Evolutionary conservation across 2,888 invertebrate genomes (phyloP).

Genomic region (Malacosoma neustria): DNA sequence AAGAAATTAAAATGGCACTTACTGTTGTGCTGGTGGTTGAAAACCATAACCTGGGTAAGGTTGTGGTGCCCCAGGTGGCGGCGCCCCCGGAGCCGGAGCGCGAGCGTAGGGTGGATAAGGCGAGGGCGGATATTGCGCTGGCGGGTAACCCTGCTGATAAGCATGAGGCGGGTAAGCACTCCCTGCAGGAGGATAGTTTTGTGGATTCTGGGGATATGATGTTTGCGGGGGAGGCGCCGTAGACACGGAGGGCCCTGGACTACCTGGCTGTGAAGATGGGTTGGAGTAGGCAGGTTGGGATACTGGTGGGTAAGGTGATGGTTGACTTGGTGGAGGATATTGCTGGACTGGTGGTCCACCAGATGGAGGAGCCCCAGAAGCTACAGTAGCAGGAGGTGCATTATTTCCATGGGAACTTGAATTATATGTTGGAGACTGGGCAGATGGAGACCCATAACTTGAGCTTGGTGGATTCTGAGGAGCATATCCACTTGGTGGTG

Average conservation of each 20-base stretch:
- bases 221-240: conserved; percentile 74
- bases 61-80: conserved; percentile 82
- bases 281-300: conserved; percentile 75
- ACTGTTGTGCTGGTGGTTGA: conserved; percentile 84
- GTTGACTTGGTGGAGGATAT: conserved; percentile 77
- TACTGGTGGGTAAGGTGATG: conserved; percentile 77
- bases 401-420: conserved; percentile 74
- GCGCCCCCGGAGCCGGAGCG: conserved; percentile 77
- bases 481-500: conserved; percentile 70
- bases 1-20: conserved; percentile 10
- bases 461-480: conserved; percentile 71
- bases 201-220: conserved; percentile 71
- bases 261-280: conserved; percentile 69
- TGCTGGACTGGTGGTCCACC: conserved; percentile 76
- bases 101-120: conserved; percentile 71
- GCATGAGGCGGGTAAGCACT: conserved; percentile 68
- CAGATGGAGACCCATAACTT: conserved; percentile 78
- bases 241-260: conserved; percentile 64
- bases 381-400: conserved; percentile 60
- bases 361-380: conserved; percentile 65
- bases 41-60: conserved; percentile 86
- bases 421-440: conserved; percentile 78
- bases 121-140: conserved; percentile 73
- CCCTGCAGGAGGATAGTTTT: conserved; percentile 56
- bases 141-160: conserved; percentile 68